Evolutionary conservation across 2,113 vertebrate species (phyloP).

Genomic region (Orthonyx spaldingii): DNA sequence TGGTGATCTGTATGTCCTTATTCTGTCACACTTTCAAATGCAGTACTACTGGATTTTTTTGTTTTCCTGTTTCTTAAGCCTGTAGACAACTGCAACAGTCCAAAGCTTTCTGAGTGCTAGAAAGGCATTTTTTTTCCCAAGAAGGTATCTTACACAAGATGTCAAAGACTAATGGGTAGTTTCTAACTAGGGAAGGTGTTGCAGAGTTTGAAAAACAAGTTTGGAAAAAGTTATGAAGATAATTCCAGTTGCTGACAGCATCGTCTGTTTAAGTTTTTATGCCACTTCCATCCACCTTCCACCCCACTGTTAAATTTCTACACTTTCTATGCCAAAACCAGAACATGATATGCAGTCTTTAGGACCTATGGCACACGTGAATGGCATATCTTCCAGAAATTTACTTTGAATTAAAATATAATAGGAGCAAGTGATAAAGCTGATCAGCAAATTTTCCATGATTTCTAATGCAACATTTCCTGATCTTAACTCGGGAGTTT

Average conservation of each 20-base stretch:
- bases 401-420: neutral
- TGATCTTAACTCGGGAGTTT: neutral
- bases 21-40: neutral
- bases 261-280: neutral
- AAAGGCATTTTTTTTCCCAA: neutral
- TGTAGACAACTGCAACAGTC: neutral
- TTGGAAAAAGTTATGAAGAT: neutral
- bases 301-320: neutral
- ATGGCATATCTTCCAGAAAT: neutral
- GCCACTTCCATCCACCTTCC: neutral
- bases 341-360: neutral
- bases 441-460: neutral
- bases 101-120: neutral
- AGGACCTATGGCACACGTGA: neutral
- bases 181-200: neutral
- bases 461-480: neutral
- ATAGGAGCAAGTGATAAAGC: neutral
- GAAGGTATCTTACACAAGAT: neutral
- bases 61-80: neutral
- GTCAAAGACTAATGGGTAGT: neutral
- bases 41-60: neutral
- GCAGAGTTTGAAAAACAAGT: neutral
- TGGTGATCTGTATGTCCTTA: neutral
- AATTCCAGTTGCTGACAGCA: neutral
- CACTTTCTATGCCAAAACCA: neutral